Conservation (phyloP, 64 coral and sea anemone genomes). For the Platygyra sinensis region DNA sequence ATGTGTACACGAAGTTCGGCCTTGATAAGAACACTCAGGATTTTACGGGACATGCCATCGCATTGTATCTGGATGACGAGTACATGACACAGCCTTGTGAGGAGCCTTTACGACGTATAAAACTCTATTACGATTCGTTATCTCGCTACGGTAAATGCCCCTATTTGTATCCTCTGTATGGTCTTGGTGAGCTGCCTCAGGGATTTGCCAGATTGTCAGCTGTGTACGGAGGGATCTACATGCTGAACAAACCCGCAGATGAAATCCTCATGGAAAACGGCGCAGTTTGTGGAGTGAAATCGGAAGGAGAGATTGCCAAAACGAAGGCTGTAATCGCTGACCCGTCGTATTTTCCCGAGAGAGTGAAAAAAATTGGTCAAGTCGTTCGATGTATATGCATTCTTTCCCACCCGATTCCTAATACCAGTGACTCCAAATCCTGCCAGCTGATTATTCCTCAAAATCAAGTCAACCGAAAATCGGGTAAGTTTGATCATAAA, state of each 20-base stretch:
- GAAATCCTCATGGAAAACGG: slow-evolving; percentile 68
- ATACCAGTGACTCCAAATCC: slow-evolving; percentile 50
- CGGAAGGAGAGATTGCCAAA: slow-evolving; percentile 69
- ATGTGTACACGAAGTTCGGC: slow-evolving; percentile 80
- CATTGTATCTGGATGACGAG: slow-evolving; percentile 76
- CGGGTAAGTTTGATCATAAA: slow-evolving; percentile 58
- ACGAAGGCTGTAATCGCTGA: slow-evolving; percentile 85
- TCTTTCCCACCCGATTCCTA: slow-evolving; percentile 68
- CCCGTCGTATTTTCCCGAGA: slow-evolving; percentile 83
- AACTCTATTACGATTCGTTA: slow-evolving; percentile 86
- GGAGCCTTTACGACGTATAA: slow-evolving; percentile 72
- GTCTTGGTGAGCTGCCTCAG: slow-evolving; percentile 85
- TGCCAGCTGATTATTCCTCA: slow-evolving; percentile 90
- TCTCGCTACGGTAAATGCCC: slow-evolving; percentile 62
- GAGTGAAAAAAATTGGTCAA: slow-evolving; percentile 65
- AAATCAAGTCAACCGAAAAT: slow-evolving; percentile 89
- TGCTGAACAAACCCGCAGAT: slow-evolving; percentile 78
- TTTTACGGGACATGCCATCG: slow-evolving; percentile 85
- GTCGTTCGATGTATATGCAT: slow-evolving; percentile 88
- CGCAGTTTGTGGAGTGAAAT: slow-evolving; percentile 51
- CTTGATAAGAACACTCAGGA: slow-evolving; percentile 79
- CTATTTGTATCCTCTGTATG: slow-evolving; percentile 88
- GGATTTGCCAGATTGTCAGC: slow-evolving; percentile 80
- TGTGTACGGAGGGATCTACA: slow-evolving; percentile 79
- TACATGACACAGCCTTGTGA: slow-evolving; percentile 76